Evolutionary conservation across 2,797 vertebrate genomes (phyloP).

Genomic region (Otolemur crassicaudatus): DNA sequence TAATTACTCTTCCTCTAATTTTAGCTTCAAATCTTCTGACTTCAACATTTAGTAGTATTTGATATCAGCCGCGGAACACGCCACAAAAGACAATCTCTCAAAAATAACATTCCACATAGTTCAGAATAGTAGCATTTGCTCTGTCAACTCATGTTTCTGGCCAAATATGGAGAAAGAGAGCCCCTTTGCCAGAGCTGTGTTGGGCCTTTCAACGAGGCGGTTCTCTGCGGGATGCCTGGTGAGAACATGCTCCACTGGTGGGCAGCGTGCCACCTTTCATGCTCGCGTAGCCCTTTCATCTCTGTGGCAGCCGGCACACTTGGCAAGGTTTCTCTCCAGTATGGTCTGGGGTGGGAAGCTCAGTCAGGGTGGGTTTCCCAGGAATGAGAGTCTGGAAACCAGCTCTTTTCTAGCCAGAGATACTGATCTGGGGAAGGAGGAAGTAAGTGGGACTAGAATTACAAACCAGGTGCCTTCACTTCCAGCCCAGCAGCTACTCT

Average conservation of each 20-base stretch:
- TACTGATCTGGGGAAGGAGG: neutral
- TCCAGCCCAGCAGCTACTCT: no score
- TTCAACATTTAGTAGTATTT: neutral
- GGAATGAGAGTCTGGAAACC: neutral
- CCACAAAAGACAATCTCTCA: neutral
- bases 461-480: neutral
- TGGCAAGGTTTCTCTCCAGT: neutral
- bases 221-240: neutral
- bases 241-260: neutral
- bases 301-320: fast-evolving
- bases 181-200: neutral
- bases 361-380: neutral
- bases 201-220: neutral
- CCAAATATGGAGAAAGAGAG: neutral
- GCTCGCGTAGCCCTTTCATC: neutral
- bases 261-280: fast-evolving
- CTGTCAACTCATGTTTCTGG: neutral
- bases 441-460: no score
- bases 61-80: neutral
- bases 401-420: neutral
- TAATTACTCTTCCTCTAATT: neutral
- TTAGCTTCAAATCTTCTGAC: neutral
- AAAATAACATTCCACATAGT: constrained; percentile 21
- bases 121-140: constrained; percentile 19
- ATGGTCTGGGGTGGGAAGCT: neutral